Conservation (phyloP, 2,113 vertebrate genomes). For the Cyphomyrus discorhynchus region DNA sequence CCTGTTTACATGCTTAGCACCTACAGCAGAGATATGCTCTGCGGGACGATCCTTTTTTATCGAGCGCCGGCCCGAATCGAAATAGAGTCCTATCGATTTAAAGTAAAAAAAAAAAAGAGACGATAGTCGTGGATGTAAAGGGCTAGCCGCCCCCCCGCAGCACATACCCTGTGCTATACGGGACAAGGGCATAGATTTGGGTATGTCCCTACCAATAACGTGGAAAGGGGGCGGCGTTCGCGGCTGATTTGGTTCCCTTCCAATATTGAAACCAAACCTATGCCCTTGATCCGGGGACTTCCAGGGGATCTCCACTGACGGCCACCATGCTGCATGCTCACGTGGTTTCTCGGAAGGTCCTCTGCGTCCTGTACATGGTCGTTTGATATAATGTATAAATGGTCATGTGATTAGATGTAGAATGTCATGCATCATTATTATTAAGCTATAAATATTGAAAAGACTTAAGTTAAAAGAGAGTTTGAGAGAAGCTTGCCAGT, state of each 20-base stretch:
- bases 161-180: background rate
- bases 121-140: background rate
- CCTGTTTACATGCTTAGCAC: background rate
- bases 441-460: background rate
- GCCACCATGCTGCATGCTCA: background rate
- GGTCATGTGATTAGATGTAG: background rate
- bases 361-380: background rate
- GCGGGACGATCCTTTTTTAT: background rate
- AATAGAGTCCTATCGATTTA: constrained; percentile 3
- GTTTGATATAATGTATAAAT: background rate
- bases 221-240: background rate
- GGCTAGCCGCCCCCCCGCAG: background rate
- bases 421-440: background rate
- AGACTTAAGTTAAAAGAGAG: background rate
- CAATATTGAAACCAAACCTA: background rate
- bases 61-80: background rate
- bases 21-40: background rate
- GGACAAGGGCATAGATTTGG: background rate
- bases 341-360: background rate
- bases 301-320: background rate
- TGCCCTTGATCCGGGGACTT: background rate
- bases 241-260: background rate
- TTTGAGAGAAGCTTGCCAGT: background rate
- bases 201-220: background rate
- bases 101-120: background rate